Conservation (phyloP, 2,888 invertebrate species). For the Tenthredo amoena region DNA sequence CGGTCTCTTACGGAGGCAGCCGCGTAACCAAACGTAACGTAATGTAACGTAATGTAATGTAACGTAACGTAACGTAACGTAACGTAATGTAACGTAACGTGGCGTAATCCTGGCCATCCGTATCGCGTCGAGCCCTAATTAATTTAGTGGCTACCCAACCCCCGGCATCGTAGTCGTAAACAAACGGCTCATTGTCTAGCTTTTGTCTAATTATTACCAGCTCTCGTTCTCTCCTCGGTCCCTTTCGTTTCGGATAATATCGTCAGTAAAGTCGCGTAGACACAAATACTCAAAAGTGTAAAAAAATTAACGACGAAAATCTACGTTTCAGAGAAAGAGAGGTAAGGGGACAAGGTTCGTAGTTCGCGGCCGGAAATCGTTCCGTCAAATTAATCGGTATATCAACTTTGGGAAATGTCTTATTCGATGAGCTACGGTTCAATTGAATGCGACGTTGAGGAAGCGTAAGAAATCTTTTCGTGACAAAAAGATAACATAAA, state of each 20-base stretch:
- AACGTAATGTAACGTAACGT: conserved; percentile 53
- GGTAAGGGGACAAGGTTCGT: too few relatives aligned
- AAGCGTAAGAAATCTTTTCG: conserved; percentile 22
- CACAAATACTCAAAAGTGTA: neutral
- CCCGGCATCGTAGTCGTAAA: conserved; percentile 23
- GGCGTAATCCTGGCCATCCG: conserved; percentile 70
- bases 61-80: conserved; percentile 3
- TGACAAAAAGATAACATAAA: neutral
- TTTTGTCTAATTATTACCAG: conserved; percentile 40
- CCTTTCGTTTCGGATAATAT: neutral
- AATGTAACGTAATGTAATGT: neutral
- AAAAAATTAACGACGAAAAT: neutral
- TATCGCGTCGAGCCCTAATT: conserved; percentile 69
- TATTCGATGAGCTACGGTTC: neutral
- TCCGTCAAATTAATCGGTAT: neutral
- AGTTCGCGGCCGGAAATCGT: neutral
- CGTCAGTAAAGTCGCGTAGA: neutral
- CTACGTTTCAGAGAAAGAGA: neutral
- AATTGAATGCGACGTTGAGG: neutral
- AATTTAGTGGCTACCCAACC: conserved; percentile 61
- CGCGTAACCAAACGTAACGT: conserved; percentile 23
- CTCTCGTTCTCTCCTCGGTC: neutral
- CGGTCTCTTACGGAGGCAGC: neutral
- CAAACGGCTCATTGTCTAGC: conserved; percentile 47
- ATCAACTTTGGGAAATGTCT: neutral